Conservation (phyloP, 1,140 invertebrate species). For the Pseudomyrmex flavicornis region DNA sequence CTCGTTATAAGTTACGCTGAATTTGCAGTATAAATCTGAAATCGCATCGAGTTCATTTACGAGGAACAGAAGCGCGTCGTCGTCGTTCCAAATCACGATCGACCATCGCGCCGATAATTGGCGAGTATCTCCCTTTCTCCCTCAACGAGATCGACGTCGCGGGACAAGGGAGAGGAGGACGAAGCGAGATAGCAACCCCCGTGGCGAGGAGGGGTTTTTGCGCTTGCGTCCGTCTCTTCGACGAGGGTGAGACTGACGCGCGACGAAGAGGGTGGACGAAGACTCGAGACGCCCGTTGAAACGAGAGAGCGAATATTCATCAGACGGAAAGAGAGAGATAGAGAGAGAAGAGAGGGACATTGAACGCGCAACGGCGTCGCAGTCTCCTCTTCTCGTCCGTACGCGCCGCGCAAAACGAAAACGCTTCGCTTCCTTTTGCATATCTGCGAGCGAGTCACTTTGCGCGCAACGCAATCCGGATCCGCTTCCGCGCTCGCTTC, state of each 20-base stretch:
- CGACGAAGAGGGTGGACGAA: neutral
- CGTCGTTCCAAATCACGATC: slow-evolving; percentile 21
- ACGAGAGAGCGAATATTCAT: slow-evolving; percentile 41
- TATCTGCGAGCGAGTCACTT: neutral
- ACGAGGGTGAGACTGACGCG: slow-evolving; percentile 23
- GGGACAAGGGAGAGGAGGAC: slow-evolving; percentile 8
- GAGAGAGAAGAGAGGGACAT: slow-evolving; percentile 49
- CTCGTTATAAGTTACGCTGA: neutral
- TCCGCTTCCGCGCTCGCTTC: neutral
- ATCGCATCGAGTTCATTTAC: neutral
- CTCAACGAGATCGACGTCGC: neutral
- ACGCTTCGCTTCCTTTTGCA: slow-evolving; percentile 30
- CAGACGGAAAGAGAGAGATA: neutral
- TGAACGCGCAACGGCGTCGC: slow-evolving; percentile 66
- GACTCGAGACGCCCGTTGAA: neutral
- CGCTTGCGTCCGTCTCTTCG: slow-evolving; percentile 30
- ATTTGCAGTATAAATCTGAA: neutral
- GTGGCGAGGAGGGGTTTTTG: slow-evolving; percentile 14
- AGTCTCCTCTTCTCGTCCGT: slow-evolving; percentile 58
- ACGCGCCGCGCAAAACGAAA: slow-evolving; percentile 53
- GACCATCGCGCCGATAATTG: slow-evolving; percentile 36
- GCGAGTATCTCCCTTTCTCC: neutral
- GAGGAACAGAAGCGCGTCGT: neutral
- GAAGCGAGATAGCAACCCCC: slow-evolving; percentile 60
- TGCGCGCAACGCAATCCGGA: neutral